Percentiles rank a stretch among this genome's conserved stretches.
These are phyloP conservation scores for Microtus pennsylvanicus DNA, from an alignment of 2,113 vertebrate genomes.

Conservation along the genomic window DNA sequence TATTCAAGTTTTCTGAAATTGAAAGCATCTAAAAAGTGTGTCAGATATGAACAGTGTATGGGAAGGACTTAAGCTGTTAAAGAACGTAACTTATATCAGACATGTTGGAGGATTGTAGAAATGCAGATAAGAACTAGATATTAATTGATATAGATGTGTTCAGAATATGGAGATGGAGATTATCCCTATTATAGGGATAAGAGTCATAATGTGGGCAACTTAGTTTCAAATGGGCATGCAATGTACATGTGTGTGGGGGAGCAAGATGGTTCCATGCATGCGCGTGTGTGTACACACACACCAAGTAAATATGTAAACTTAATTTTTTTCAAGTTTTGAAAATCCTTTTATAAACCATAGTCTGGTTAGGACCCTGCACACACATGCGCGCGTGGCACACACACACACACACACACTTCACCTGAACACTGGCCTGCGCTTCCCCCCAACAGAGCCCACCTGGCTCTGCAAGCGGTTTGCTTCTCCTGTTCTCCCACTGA, in stretches of 20 bases:
- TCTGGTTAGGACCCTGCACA: background rate
- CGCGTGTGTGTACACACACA: background rate
- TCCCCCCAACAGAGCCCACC: background rate
- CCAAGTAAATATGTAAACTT: background rate
- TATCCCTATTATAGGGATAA: background rate
- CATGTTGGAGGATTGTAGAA: background rate
- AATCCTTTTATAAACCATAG: background rate
- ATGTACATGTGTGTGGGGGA: background rate
- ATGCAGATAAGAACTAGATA: background rate
- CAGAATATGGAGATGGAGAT: background rate
- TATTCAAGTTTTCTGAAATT: background rate
- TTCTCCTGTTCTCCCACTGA: background rate
- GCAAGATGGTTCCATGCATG: background rate
- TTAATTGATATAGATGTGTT: background rate
- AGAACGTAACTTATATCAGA: background rate
- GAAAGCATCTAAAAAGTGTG: background rate
- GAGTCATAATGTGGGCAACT: background rate
- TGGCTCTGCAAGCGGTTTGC: background rate
- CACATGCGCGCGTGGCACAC: too few relatives aligned
- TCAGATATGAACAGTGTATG: background rate
- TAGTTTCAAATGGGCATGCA: background rate
- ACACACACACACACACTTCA: too few relatives aligned
- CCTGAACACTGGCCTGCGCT: background rate
- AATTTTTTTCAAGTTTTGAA: background rate
- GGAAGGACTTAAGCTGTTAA: background rate